Evolutionary conservation across 2,113 vertebrate species (phyloP), one percentile per base, ranked within the genome.

Genomic region (Pipa parva): DNA sequence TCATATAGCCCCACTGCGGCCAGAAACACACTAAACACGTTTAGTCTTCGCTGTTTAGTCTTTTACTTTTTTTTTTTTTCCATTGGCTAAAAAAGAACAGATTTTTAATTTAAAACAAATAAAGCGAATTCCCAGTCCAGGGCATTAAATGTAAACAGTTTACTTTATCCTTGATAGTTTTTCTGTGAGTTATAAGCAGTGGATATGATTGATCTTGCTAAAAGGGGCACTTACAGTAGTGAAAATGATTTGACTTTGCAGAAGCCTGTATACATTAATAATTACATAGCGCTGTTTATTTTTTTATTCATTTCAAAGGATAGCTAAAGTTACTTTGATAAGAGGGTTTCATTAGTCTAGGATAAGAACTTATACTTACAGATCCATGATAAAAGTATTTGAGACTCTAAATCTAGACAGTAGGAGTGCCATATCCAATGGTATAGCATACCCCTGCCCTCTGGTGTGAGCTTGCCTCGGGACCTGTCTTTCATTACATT

Each of bases 221-320:
- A 79, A 77, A 56, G 50, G 66, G 65, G 49, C 56, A 42, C 76
- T 84, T 74, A 54, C 29, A 1, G 0, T 72, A 77, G 39, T 72
- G 63, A 59, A 67, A 83, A 69, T 69, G 59, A 78, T 84, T 83
- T 76, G 79, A 56, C 76, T 72, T 79, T 76, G 77, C 73, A 65
- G 58, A 26, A 68, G 64, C 0, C 42, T 20, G 17, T 50, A 42
- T 51, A 21, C 48, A n/a, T 28, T 24, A 59, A 17, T 48, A 51
- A 42, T 68, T 24, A 25, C 42, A 31, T 31, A 50, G 2, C 25
- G n/a, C n/a, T n/a, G n/a, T n/a, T 25, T 50, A 27, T 50, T 55
- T 59, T 29, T 18, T 17, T 3, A 4, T 17, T 17, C 17, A 20
- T n/a, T n/a, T n/a, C n/a, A n/a, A n/a, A n/a, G n/a, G n/a, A n/a